Conservation (phyloP, 2,888 invertebrate genomes). For the Cremastinae sp. region DNA sequence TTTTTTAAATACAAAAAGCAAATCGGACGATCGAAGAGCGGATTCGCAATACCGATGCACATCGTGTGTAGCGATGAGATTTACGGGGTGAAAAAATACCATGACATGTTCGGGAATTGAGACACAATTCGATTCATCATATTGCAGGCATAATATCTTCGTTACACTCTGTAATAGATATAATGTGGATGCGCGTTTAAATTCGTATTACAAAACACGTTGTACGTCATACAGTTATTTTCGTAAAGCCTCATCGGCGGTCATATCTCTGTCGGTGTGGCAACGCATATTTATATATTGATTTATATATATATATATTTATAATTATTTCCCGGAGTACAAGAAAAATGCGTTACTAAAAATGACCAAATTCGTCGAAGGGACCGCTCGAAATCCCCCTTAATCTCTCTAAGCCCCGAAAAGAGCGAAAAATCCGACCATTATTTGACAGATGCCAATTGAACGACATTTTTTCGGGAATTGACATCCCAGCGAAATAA, state of each 20-base stretch:
- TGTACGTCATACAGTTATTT: conserved; percentile 55
- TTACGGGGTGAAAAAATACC: conserved; percentile 7
- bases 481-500: too few species aligned
- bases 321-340: conserved; percentile 15
- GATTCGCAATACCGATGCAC: conserved; percentile 18
- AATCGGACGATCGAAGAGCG: neutral
- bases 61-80: conserved; percentile 34
- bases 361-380: conserved; percentile 31
- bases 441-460: too few species aligned
- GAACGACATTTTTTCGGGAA: too few species aligned
- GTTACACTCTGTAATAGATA: conserved; percentile 43
- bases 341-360: conserved; percentile 28
- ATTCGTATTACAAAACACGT: conserved; percentile 58
- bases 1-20: neutral
- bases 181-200: conserved; percentile 47
- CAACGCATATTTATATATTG: conserved; percentile 24
- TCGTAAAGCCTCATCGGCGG: conserved; percentile 54
- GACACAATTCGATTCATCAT: conserved; percentile 24
- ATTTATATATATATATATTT: conserved; percentile 21
- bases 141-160: conserved; percentile 40
- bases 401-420: conserved; percentile 28
- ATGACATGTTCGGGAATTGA: conserved; percentile 23
- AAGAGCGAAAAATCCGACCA: too few species aligned
- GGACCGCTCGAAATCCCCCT: conserved; percentile 32
- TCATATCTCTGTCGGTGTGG: conserved; percentile 24